Conservation (phyloP, 2,888 invertebrate species). For the Agrilus mali region DNA sequence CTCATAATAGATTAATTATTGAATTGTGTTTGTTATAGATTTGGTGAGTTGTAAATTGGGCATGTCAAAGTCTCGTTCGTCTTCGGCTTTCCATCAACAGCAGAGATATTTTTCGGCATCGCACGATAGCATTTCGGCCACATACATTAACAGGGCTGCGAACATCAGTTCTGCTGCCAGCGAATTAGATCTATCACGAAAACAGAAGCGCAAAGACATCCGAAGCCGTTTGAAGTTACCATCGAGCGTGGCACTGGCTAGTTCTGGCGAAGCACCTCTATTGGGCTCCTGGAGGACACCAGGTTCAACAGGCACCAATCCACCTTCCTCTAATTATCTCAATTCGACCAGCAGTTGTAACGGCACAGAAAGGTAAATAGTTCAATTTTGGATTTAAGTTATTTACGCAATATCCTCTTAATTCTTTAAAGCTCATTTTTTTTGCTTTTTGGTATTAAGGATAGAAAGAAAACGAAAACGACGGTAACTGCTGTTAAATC, state of each 20-base stretch:
- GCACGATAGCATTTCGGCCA: conserved; percentile 57
- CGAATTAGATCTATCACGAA: conserved; percentile 66
- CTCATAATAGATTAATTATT: conserved; percentile 1
- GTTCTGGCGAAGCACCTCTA: conserved; percentile 64
- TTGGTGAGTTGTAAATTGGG: conserved; percentile 73
- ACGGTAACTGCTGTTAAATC: too few species aligned
- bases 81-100: conserved; percentile 19
- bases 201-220: conserved; percentile 51
- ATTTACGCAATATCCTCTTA: not conserved
- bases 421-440: not conserved
- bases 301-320: conserved; percentile 40
- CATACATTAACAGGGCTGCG: conserved; percentile 43
- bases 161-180: conserved; percentile 55
- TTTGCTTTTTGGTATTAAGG: too few species aligned
- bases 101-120: conserved; percentile 59
- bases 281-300: conserved; percentile 51
- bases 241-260: conserved; percentile 45
- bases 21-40: conserved; percentile 36
- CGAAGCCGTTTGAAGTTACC: conserved; percentile 49
- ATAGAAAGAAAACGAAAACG: too few species aligned
- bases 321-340: conserved; percentile 48
- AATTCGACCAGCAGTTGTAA: conserved; percentile 50
- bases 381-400: conserved; percentile 4
- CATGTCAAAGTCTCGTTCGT: conserved; percentile 34
- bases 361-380: conserved; percentile 51